These are phyloP conservation scores for Sminthurides aquaticus DNA, from an alignment of 2,888 invertebrate genomes.

Conservation along the genomic window DNA sequence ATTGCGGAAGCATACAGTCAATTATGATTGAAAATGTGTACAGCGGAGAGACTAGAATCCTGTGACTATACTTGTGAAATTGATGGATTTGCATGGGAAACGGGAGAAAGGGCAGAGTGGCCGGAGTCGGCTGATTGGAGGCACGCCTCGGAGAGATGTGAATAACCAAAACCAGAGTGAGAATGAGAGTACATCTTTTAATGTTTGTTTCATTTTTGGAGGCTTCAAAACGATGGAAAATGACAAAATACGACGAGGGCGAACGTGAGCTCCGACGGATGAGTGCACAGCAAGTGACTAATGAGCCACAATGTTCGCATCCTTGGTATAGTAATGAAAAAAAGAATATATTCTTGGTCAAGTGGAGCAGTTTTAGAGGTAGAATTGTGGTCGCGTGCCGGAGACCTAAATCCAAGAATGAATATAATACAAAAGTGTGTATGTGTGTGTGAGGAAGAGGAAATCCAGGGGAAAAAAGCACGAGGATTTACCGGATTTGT, in stretches of 20 bases:
- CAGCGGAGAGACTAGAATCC: too few relatives aligned
- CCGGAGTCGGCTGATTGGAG: too few relatives aligned
- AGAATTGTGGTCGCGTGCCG: not conserved
- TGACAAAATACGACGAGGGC: slow-evolving; percentile 7
- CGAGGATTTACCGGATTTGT: too few relatives aligned
- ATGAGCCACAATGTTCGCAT: slow-evolving; percentile 28
- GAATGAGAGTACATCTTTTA: too few relatives aligned
- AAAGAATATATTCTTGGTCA: slow-evolving; percentile 1
- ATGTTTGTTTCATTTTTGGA: not conserved
- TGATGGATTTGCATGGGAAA: not conserved
- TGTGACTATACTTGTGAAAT: not conserved
- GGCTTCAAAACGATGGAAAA: slow-evolving; percentile 3
- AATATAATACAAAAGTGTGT: too few relatives aligned
- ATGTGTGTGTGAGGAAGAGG: not conserved
- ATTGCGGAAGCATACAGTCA: too few relatives aligned
- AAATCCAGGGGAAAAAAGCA: not conserved
- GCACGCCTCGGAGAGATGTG: too few relatives aligned
- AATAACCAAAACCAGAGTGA: too few relatives aligned
- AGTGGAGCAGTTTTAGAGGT: not conserved
- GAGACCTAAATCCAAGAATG: not conserved
- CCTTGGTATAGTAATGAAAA: too few relatives aligned
- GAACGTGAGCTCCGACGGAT: slow-evolving; percentile 12
- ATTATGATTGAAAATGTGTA: too few relatives aligned
- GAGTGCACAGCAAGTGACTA: slow-evolving; percentile 31
- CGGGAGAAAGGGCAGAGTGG: too few relatives aligned